phyloP scores from a whole-genome alignment of 2,113 vertebrate genomes.

The Cepphus grylle region DNA sequence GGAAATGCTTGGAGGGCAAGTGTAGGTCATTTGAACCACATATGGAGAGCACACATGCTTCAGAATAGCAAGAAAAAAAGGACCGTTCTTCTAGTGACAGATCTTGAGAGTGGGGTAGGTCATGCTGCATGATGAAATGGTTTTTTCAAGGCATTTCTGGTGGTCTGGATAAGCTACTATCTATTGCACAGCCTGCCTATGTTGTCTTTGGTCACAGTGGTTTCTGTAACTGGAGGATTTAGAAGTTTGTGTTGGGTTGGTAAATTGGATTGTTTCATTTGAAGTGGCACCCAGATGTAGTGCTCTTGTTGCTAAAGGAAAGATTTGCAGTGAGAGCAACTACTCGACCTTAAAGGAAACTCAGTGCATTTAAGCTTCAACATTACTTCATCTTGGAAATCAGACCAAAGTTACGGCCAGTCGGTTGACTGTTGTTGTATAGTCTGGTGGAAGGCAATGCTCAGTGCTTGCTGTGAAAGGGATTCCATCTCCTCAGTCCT shows the following conservation, averaged over 20 bases:
- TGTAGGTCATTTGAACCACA: not conserved
- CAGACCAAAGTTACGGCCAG: not conserved
- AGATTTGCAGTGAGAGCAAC: not conserved
- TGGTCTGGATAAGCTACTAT: not conserved
- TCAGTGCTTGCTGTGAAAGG: not conserved
- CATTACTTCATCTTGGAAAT: not conserved
- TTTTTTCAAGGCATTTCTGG: not conserved
- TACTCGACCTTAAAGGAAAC: not conserved
- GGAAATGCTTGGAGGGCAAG: not conserved
- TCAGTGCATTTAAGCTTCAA: not conserved
- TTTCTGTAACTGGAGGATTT: not conserved
- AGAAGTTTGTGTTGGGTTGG: not conserved
- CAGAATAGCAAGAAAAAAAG: not conserved
- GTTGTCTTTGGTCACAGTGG: not conserved
- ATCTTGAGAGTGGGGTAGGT: not conserved
- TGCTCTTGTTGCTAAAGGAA: not conserved
- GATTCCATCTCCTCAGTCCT: not conserved
- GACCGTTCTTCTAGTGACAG: not conserved
- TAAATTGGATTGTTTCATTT: not conserved
- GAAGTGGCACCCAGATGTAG: not conserved
- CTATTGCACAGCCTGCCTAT: not conserved
- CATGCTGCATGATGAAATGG: not conserved
- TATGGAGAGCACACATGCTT: not conserved
- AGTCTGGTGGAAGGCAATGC: not conserved
- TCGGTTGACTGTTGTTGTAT: not conserved